Base-by-base conservation (phyloP, 2,797 vertebrate species). In the Limnodromus scolopaceus region DNA sequence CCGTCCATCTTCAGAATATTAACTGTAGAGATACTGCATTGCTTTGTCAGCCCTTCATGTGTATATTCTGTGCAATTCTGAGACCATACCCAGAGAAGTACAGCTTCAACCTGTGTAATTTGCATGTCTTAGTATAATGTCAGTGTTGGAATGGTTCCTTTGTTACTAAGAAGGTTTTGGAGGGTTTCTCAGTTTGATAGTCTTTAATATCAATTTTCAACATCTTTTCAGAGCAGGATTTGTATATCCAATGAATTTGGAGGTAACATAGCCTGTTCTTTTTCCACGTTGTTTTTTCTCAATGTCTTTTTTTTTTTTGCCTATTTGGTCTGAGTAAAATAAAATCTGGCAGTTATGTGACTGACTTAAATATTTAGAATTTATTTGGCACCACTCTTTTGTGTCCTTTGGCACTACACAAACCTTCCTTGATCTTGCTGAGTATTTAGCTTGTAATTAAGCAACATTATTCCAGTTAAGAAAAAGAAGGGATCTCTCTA, bases 361-460 rank as follows among this genome's bases (percentile, higher is more conserved):
- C 58, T 36, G 54, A 61, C 41, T 90, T 75, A 77, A 76, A 70
- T 85, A 60, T 69, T 89, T 71, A 68, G 79, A 43, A 66, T 76
- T 94, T 84, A 76, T 81, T 88, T 94, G 91, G 71, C 75, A 79
- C 36, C 34, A 15, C 39, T 76, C 58, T 74, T 78, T 24, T 64
- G n/a, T 70, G 38, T 71, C 75, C 38, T 92, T 87, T 85, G 53
- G 28, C 80, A 25, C 82, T 79, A 66, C 15, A 45, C 74, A 84
- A 75, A 72, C 78, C 16, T 83, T 92, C 71, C 66, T 90, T 81
- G 63, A 46, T 91, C 64, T 70, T 34, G 9, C 72, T 38, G 71
- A 79, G 24, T 86, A n/a, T 81, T 96, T 93, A 84, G 54, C 64
- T 69, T 84, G 23, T 87, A 91, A 96, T 89, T 83, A 87, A 78